Evolutionary conservation across 2,113 vertebrate species (phyloP).

Genomic region (Dasypus novemcinctus): DNA sequence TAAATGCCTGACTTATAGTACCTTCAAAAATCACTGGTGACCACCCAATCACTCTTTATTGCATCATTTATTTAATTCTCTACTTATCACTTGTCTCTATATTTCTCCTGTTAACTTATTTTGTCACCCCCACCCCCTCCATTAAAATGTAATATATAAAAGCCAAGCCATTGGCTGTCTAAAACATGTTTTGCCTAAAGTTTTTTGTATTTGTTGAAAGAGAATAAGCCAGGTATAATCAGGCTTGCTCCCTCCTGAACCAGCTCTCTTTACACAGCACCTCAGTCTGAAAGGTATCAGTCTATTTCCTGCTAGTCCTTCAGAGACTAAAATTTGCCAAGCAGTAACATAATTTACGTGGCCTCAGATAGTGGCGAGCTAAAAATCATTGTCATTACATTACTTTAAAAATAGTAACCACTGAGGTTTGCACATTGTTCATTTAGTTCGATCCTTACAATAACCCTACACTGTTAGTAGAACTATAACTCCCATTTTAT

Average conservation of each 20-base stretch:
- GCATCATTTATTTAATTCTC: not conserved
- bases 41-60: not conserved
- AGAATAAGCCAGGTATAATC: not conserved
- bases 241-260: not conserved
- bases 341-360: not conserved
- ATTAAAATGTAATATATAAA: not conserved
- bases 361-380: not conserved
- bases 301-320: not conserved
- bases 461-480: not conserved
- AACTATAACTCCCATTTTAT: not conserved
- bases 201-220: not conserved
- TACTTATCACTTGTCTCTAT: not conserved
- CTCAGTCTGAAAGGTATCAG: not conserved
- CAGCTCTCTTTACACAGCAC: not conserved
- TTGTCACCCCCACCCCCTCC: not conserved
- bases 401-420: constrained; percentile 12
- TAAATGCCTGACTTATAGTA: not conserved
- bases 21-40: not conserved
- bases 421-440: not conserved
- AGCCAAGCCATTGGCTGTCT: not conserved
- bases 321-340: not conserved
- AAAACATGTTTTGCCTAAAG: not conserved
- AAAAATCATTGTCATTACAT: not conserved
- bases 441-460: not conserved
- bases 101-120: not conserved